Conservation (phyloP, 2,113 vertebrate species). For the Empidonax traillii region DNA sequence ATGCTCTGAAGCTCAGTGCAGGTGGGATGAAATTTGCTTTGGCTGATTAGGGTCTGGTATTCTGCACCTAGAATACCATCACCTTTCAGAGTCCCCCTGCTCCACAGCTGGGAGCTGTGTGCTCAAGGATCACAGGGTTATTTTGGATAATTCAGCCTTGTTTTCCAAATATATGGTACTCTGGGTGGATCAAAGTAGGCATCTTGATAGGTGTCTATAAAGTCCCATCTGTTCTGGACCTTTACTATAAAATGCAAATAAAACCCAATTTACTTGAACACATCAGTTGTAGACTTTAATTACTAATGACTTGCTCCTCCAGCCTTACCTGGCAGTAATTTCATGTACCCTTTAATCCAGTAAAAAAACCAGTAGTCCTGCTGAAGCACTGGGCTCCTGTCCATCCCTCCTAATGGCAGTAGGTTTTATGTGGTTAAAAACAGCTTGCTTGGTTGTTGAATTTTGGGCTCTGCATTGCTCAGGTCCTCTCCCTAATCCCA, state of each 20-base stretch:
- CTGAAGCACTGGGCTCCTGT: neutral
- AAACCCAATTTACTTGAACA: neutral
- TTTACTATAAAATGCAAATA: neutral
- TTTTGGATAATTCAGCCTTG: neutral
- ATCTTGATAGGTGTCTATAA: neutral
- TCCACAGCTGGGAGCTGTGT: neutral
- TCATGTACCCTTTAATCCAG: neutral
- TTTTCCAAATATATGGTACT: neutral
- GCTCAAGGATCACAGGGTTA: fast-evolving
- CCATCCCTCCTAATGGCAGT: neutral
- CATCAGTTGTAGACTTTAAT: neutral
- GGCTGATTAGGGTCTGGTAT: neutral
- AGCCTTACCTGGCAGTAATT: neutral
- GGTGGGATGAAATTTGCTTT: neutral
- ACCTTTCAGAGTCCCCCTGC: neutral
- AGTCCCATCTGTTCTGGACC: neutral
- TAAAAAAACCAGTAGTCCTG: neutral
- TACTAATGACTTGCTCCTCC: neutral
- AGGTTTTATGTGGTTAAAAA: neutral
- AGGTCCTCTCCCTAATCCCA: neutral
- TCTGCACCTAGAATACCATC: neutral
- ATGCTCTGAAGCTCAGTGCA: neutral
- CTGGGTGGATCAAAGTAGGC: neutral
- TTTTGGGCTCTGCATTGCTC: neutral
- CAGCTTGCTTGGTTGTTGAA: neutral